Conservation (phyloP, 92 coral and sea anemone genomes). For the Palythoa grandiflora region DNA sequence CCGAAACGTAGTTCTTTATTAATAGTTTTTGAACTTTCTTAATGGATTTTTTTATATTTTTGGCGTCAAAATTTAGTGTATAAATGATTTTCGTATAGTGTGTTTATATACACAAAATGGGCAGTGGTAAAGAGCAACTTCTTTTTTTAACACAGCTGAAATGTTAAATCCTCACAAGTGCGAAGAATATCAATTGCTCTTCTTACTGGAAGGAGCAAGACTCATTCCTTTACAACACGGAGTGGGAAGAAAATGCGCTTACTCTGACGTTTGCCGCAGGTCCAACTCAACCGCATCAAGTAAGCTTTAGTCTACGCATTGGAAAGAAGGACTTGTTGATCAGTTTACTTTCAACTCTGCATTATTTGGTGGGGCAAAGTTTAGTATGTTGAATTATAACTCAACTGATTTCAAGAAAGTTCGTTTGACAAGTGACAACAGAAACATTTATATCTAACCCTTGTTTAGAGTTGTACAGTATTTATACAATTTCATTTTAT, state of each 20-base stretch:
- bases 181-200: slow-evolving; percentile 32
- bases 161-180: slow-evolving; percentile 75
- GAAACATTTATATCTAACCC: background rate
- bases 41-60: too few relatives aligned
- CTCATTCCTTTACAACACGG: slow-evolving; percentile 10
- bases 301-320: background rate
- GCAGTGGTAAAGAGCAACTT: background rate
- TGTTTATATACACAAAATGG: too few relatives aligned
- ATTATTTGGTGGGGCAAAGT: too few relatives aligned
- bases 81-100: too few relatives aligned
- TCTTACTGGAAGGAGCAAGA: background rate
- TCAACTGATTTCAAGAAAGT: too few relatives aligned
- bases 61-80: too few relatives aligned
- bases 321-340: too few relatives aligned
- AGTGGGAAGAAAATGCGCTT: slow-evolving; percentile 69
- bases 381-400: too few relatives aligned
- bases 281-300: slow-evolving; percentile 14
- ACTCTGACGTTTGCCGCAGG: slow-evolving; percentile 66
- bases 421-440: too few relatives aligned
- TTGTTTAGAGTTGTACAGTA: background rate
- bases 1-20: too few relatives aligned
- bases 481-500: background rate
- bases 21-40: too few relatives aligned
- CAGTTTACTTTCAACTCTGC: too few relatives aligned
- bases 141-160: slow-evolving; percentile 55